phyloP scores from a whole-genome alignment of 2,797 vertebrate genomes.

The Otus scops region DNA sequence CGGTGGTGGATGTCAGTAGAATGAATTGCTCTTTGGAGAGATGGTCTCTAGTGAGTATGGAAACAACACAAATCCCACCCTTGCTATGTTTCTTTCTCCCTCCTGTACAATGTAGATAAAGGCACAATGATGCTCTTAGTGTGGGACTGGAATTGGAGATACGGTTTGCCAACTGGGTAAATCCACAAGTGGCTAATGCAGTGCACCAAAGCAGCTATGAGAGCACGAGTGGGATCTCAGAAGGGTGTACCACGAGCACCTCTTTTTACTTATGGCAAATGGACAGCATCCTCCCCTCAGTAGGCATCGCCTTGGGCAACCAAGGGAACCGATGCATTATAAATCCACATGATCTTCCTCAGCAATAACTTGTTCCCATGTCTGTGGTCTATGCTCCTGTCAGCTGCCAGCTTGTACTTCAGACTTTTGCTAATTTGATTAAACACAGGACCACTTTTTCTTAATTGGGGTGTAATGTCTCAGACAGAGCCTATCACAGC shows the following conservation, averaged over 20 bases:
- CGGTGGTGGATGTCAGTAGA: neutral
- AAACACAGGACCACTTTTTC: neutral
- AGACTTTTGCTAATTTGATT: neutral
- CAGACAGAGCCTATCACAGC: neutral
- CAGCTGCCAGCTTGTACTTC: neutral
- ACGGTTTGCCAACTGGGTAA: neutral
- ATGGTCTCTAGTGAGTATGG: neutral
- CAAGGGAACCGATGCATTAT: neutral
- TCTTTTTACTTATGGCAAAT: neutral
- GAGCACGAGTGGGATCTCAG: neutral
- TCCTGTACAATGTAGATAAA: neutral
- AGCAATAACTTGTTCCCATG: neutral
- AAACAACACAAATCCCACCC: neutral
- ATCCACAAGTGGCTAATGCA: neutral
- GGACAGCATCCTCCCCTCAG: neutral
- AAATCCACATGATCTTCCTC: neutral
- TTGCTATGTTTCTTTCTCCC: neutral
- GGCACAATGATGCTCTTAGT: neutral
- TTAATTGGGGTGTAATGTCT: neutral
- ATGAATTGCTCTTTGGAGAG: neutral
- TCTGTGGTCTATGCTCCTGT: neutral
- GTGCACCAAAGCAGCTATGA: neutral
- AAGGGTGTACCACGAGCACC: rapidly evolving
- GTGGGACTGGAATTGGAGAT: neutral
- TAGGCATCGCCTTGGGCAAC: neutral